Evolutionary conservation across 2,888 invertebrate genomes (phyloP).

Genomic region (Phragmatobia fuliginosa): DNA sequence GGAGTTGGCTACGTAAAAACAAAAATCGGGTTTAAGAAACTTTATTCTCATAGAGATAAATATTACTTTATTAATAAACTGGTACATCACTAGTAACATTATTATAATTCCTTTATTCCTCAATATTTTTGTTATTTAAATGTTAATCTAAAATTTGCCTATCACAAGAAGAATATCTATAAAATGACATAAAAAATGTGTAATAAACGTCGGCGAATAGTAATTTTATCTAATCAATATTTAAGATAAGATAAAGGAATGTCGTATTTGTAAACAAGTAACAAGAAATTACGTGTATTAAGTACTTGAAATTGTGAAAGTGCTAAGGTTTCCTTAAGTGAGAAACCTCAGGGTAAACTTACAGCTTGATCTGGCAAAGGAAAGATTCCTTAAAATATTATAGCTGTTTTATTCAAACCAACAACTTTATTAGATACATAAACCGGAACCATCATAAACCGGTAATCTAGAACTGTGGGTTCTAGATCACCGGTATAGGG

Average conservation of each 20-base stretch:
- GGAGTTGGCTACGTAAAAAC: too few species aligned
- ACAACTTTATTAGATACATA: not conserved
- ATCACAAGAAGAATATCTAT: not conserved
- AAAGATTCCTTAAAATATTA: not conserved
- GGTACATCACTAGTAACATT: not conserved
- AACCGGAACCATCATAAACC: too few species aligned
- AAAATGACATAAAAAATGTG: not conserved
- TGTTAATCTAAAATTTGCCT: not conserved
- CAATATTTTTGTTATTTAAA: not conserved
- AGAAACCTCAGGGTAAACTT: not conserved
- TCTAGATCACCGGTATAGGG: conserved; percentile 5
- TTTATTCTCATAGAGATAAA: too few species aligned
- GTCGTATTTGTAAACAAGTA: not conserved
- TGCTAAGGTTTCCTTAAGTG: too few species aligned
- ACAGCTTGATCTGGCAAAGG: not conserved
- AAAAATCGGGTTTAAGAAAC: too few species aligned
- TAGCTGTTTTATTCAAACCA: not conserved
- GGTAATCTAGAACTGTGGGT: conserved; percentile 12
- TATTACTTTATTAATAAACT: too few species aligned
- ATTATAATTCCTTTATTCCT: not conserved
- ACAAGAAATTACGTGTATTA: not conserved
- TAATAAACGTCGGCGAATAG: not conserved
- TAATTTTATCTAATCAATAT: not conserved
- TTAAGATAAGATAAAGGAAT: conserved; percentile 1
- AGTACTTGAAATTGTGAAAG: not conserved